phyloP scores from a whole-genome alignment of 2,113 vertebrate species.

The Zapornia atra region DNA sequence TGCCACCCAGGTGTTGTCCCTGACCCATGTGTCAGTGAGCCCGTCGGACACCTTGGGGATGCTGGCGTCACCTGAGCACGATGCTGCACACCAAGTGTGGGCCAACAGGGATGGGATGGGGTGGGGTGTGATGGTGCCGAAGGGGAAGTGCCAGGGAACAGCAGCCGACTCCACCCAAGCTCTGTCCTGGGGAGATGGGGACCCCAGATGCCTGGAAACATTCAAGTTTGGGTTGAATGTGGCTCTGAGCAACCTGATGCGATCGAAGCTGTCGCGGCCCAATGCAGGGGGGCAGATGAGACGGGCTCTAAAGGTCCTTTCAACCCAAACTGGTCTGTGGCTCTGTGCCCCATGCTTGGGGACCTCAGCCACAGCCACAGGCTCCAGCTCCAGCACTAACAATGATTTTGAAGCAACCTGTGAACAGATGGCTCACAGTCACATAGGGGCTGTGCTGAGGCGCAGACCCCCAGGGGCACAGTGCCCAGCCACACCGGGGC shows the following conservation, averaged over 20 bases:
- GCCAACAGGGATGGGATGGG: not conserved
- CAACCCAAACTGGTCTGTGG: not conserved
- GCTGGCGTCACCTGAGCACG: rapidly evolving
- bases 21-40: rapidly evolving
- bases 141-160: not conserved
- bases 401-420: not conserved
- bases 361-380: rapidly evolving
- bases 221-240: rapidly evolving
- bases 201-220: not conserved
- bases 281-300: not conserved
- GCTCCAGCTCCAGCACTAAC: not conserved
- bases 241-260: not conserved
- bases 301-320: not conserved
- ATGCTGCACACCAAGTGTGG: rapidly evolving
- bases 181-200: not conserved
- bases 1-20: not conserved
- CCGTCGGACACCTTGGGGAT: rapidly evolving
- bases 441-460: no score
- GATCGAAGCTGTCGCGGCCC: not conserved
- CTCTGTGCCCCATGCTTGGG: not conserved
- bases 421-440: rapidly evolving
- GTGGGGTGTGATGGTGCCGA: not conserved
- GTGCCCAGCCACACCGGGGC: not conserved
- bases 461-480: rapidly evolving
- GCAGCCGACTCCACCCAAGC: not conserved